Evolutionary conservation across 2,113 vertebrate species (phyloP), one percentile per base, ranked within the genome.

Genomic region (Ciconia stormi): DNA sequence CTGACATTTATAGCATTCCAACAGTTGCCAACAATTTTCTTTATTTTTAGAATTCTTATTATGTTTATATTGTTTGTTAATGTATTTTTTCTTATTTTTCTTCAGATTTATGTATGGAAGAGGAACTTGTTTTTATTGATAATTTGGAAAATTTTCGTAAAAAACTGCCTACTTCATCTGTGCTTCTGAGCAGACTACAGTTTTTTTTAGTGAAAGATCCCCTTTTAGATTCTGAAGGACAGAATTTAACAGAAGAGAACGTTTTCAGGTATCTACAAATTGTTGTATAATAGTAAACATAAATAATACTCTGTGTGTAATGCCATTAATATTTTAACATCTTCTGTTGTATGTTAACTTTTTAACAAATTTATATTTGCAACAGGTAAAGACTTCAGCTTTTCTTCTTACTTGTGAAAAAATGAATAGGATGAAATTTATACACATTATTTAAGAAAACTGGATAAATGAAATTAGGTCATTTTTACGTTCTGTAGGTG

Each of bases 71-170:
- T 84, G 32, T 29, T 83, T 94, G 22, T 79, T 83, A 56, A 80
- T 92, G 32, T 47, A 38, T 36, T 73, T 91, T 96, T 90, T 87
- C 42, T 83, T 90, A 38, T 81, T 84, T 97, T 46, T 80, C 82
- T 82, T 62, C 95, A 99, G 98, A 96, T 95, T 97, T 98, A 27
- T 93, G 1, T 91, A 83, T 98, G 90, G 96, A 97, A 80, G 97
- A 98, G 16, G 97, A 98, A 82, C 52, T 97, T 59, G 36, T 97
- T 93, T 98, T 97, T 95, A 21, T 63, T 88, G 86, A 97, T 85
- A 46, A 93, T 87, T 93, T 98, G 70, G 72, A 67, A 82, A 18
- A n/a, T 40, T 96, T 89, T 96, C 17, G 5, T 74, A 96, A 88
- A 84, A 95, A 88, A 0, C 18, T 98, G 42, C 97, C 98, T 67